Base-by-base conservation (phyloP, 1,140 invertebrate genomes). In the Sarcophaga peregrina region DNA sequence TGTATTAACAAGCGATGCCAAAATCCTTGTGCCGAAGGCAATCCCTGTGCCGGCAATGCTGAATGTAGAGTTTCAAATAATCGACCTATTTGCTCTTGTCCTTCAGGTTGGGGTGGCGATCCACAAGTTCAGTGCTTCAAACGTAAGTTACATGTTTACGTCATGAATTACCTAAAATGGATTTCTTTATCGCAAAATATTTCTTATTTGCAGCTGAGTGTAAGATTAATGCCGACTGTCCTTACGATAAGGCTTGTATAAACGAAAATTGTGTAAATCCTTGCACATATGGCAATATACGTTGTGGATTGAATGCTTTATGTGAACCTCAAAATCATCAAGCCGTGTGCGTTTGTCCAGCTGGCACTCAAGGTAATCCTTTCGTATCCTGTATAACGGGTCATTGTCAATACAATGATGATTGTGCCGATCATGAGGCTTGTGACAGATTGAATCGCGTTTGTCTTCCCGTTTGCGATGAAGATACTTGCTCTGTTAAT, bases 401-500 rank as follows among this genome's bases (percentile, higher is more conserved):
- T 5, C 93, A 95, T 52, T 98, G 97, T 86, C 95, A 96, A 85
- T 96, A 96, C 86, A 96, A 98, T 87, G 96, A 97, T 87, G 96
- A 98, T 85, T 98, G 97, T 86, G 95, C 95, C 8, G 94, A 96
- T 87, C 93, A 96, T 83, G 96, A 97, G 90, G 93, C 95, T 45
- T 98, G 96, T 87, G 96, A 98, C 86, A 92, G 95, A 80, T 90
- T 96, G 4, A 97, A 97, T 87, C 92, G 95, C 85, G 93, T 96
- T 6, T 98, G 97, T 87, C 92, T 95, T 87, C 94, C 94, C 0
- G 96, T 96, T 45, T 98, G 96, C 86, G 93, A 94, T 9, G 93
- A 94, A 1, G 94, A 94, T 45, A 94, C 94, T 1, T 97, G 96
- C 87, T 95, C 95, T 0, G 91, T 93, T 2, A 93, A 93, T 9